Conservation (phyloP, 2,113 vertebrate species). For the Poeciliopsis turrubarensis region DNA sequence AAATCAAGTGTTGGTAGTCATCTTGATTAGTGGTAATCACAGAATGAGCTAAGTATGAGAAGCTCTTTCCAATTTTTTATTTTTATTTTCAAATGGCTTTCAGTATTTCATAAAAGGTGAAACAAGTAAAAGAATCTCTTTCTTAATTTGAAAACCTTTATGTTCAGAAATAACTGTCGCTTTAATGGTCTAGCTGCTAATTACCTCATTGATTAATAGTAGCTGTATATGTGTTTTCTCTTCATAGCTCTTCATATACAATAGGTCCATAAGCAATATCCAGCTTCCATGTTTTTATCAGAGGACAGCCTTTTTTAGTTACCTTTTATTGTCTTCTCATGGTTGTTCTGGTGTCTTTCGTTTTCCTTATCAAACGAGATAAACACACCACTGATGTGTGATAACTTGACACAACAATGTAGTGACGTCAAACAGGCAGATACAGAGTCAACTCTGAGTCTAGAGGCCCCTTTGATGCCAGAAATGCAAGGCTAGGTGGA, state of each 20-base stretch:
- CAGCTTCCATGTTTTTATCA: slow-evolving; percentile 37
- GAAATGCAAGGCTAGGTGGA: slow-evolving; percentile 58
- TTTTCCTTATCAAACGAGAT: slow-evolving; percentile 67
- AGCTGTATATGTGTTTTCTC: not conserved
- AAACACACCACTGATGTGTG: slow-evolving; percentile 68
- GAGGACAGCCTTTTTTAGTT: slow-evolving; percentile 34
- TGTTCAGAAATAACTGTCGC: not conserved
- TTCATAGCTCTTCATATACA: slow-evolving; percentile 17
- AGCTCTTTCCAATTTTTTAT: too few species aligned
- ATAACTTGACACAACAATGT: slow-evolving; percentile 73
- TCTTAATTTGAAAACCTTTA: not conserved
- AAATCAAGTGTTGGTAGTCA: too few species aligned
- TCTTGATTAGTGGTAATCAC: too few species aligned
- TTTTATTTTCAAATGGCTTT: too few species aligned
- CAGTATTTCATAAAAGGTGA: not conserved
- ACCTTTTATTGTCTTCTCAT: slow-evolving; percentile 55
- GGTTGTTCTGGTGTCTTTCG: slow-evolving; percentile 50
- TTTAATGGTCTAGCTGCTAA: not conserved
- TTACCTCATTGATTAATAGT: not conserved
- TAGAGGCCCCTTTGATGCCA: slow-evolving; percentile 69
- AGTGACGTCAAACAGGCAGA: slow-evolving; percentile 71
- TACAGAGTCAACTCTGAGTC: slow-evolving; percentile 71
- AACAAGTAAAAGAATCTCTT: not conserved
- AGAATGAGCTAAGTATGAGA: too few species aligned
- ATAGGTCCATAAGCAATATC: slow-evolving; percentile 38